Conservation (phyloP, 2,888 invertebrate species). For the Slavum lentiscoides region DNA sequence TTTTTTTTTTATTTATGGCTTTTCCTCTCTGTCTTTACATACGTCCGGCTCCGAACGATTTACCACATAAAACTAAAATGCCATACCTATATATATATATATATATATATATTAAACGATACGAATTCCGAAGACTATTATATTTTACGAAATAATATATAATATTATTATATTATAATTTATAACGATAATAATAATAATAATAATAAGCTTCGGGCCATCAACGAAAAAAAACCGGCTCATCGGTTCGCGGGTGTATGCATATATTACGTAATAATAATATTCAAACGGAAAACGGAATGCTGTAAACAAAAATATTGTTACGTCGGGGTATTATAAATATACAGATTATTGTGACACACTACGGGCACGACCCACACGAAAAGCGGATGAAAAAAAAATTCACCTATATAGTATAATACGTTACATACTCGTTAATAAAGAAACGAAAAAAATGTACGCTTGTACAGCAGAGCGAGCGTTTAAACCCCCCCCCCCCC, state of each 20-base stretch:
- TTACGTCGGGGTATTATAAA: background rate
- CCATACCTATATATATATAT: no score
- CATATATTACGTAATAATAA: background rate
- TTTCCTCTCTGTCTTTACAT: background rate
- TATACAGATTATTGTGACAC: constrained; percentile 7
- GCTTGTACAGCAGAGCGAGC: background rate
- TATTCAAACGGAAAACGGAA: constrained; percentile 18
- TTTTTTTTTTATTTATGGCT: background rate
- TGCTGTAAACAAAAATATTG: background rate
- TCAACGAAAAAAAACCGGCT: constrained; percentile 12
- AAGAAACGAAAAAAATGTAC: no score
- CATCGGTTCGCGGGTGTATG: constrained; percentile 5
- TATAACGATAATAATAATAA: background rate
- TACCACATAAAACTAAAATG: background rate
- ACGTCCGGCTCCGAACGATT: background rate
- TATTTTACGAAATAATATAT: constrained; percentile 13
- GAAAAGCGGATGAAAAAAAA: constrained; percentile 15
- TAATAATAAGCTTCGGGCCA: constrained; percentile 10
- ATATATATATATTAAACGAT: no score
- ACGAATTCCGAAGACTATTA: background rate
- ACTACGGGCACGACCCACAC: constrained; percentile 21
- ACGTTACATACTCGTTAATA: background rate
- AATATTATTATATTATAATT: background rate
- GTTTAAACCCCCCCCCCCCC: no score
- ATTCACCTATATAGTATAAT: constrained; percentile 16